These are phyloP conservation scores for Myotis findleyi DNA, from an alignment of 2,797 vertebrate genomes.

Conservation along the genomic window DNA sequence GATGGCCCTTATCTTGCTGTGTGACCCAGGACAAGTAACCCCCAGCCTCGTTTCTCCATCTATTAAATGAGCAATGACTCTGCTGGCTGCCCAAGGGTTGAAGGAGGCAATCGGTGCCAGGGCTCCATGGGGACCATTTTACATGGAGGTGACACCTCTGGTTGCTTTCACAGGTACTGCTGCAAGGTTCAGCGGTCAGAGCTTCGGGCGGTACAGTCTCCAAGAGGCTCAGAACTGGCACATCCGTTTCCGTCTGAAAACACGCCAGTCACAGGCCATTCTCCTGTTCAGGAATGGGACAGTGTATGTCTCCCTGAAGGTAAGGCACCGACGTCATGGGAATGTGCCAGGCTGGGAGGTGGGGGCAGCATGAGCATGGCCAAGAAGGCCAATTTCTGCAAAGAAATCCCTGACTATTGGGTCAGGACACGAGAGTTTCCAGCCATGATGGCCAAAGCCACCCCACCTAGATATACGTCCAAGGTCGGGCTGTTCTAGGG, in stretches of 20 bases:
- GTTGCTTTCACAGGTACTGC: constrained; percentile 90
- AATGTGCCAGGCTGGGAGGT: neutral
- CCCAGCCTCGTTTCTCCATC: neutral
- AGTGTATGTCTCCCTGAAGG: constrained; percentile 91
- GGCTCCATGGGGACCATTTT: neutral
- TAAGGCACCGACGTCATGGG: constrained; percentile 74
- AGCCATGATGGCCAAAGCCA: neutral
- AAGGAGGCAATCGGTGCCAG: neutral
- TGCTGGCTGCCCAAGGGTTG: neutral
- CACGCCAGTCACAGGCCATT: constrained; percentile 88
- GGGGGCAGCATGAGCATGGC: neutral
- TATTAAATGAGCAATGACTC: neutral
- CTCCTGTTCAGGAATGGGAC: constrained; percentile 89
- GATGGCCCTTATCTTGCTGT: neutral
- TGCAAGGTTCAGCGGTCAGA: constrained; percentile 90
- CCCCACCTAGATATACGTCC: neutral
- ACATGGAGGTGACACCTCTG: neutral
- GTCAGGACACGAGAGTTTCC: neutral
- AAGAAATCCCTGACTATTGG: neutral
- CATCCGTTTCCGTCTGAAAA: constrained; percentile 92
- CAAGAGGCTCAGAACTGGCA: constrained; percentile 87
- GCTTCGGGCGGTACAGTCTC: constrained; percentile 91
- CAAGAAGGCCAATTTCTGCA: neutral
- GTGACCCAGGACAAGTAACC: neutral
- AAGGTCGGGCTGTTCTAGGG: neutral